Evolutionary conservation across 1,140 invertebrate genomes (phyloP), one percentile per base, ranked within the genome.

Genomic region (Zaprionus taronus): DNA sequence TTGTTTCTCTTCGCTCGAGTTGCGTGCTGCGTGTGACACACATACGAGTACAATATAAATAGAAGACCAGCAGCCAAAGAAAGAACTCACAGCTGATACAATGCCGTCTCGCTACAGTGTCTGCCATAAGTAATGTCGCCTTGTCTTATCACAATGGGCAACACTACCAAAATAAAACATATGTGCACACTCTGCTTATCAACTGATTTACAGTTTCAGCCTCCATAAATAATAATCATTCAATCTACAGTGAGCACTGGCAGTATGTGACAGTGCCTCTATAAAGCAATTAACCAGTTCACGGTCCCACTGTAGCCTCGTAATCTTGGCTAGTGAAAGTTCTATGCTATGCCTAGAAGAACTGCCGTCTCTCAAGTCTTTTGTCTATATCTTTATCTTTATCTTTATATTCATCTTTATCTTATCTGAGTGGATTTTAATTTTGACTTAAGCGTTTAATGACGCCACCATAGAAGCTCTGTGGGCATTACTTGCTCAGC

Each of bases 41-140:
- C 26, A 47, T 26, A 34, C 28, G 20, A 20, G 20, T 20, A 24
- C 41, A 47, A 47, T 56, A 61, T 70, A n/a, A n/a, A 47, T 49
- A 63, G 31, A 63, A 60, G 31, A 38, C 17, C 17, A 41, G 12
- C 22, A 34, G 28, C 41, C 41, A 47, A 47, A 44, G 41, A 38
- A 56, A 47, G 38, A 34, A 63, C 20, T 11, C 47, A 73, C 74
- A 77, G 74, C 69, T 72, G 70, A 72, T 49, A 47, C 41, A 44
- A 17, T 44, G 15, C n/a, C n/a, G 3, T 4, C 34, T 11, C 28
- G 6, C 28, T 31, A 44, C 41, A 47, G 41, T 11, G 41, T 9
- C n/a, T 47, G 41, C 41, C 41, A 47, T 7, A 17, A 47, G 41
- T 47, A 15, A 22, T 56, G 12, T 11, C 44, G 44, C 15, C 22